These are phyloP conservation scores for Lydus trimaculatus DNA, from an alignment of 2,888 invertebrate genomes.

Conservation along the genomic window DNA sequence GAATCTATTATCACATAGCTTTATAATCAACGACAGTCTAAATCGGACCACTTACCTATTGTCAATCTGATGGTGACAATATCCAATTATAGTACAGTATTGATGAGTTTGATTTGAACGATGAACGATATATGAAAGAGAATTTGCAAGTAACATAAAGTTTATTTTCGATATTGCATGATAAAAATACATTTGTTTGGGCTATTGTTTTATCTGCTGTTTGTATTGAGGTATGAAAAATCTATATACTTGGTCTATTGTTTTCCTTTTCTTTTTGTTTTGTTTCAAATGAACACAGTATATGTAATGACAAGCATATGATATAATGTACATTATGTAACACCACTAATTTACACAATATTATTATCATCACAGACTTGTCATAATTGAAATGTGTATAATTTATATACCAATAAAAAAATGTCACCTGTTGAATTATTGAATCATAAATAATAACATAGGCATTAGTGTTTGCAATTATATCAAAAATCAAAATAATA, in stretches of 20 bases:
- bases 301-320: slow-evolving; percentile 27
- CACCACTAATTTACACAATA: not conserved
- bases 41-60: no score
- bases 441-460: not conserved
- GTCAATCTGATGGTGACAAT: no score
- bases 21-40: no score
- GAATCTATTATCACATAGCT: no score
- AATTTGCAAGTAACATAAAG: slow-evolving; percentile 52
- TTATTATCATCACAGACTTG: not conserved
- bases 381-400: not conserved
- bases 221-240: slow-evolving; percentile 50
- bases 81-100: no score
- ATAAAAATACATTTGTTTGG: slow-evolving; percentile 55
- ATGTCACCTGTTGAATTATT: not conserved
- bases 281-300: slow-evolving; percentile 37
- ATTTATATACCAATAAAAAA: not conserved
- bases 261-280: slow-evolving; percentile 35
- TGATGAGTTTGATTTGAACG: not conserved
- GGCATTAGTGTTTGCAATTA: slow-evolving; percentile 8
- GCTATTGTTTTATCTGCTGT: slow-evolving; percentile 51
- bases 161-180: slow-evolving; percentile 51
- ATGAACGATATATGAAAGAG: slow-evolving; percentile 27
- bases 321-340: slow-evolving; percentile 15
- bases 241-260: slow-evolving; percentile 50
- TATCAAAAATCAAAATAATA: no score